Conservation (phyloP, 2,888 invertebrate genomes). For the Nemotelus nigrinus region DNA sequence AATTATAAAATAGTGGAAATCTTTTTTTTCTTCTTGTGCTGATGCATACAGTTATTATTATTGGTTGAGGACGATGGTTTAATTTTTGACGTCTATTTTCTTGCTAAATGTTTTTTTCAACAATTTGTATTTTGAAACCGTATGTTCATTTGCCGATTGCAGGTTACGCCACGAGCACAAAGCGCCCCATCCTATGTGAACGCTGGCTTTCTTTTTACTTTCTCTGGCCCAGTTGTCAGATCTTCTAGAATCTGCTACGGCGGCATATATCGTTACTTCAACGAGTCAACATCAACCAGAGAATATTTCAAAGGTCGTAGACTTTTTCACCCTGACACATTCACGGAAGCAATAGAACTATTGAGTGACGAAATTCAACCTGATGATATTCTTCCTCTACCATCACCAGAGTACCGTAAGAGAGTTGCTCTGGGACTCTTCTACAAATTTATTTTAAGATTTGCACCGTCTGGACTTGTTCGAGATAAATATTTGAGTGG, state of each 20-base stretch:
- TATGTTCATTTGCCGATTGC: background rate
- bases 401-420: slow-evolving; percentile 72
- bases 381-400: slow-evolving; percentile 70
- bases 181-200: slow-evolving; percentile 81
- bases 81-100: too few relatives aligned
- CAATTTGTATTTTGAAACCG: background rate
- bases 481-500: slow-evolving; percentile 63
- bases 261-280: slow-evolving; percentile 65
- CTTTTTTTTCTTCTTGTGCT: too few relatives aligned
- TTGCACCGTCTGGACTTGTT: slow-evolving; percentile 61
- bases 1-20: too few relatives aligned
- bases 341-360: slow-evolving; percentile 65
- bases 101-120: too few relatives aligned
- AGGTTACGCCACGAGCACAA: slow-evolving; percentile 74
- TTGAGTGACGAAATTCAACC: slow-evolving; percentile 72
- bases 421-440: slow-evolving; percentile 74
- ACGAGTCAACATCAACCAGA: slow-evolving; percentile 69
- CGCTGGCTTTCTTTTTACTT: slow-evolving; percentile 74
- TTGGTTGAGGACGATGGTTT: too few relatives aligned
- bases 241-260: slow-evolving; percentile 72
- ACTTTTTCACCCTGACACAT: slow-evolving; percentile 59
- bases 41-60: too few relatives aligned
- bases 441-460: slow-evolving; percentile 70
- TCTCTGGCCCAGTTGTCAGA: slow-evolving; percentile 64
- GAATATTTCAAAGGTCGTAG: slow-evolving; percentile 52